phyloP scores from a whole-genome alignment of 2,797 vertebrate species.

The Pantherophis vulpinus region DNA sequence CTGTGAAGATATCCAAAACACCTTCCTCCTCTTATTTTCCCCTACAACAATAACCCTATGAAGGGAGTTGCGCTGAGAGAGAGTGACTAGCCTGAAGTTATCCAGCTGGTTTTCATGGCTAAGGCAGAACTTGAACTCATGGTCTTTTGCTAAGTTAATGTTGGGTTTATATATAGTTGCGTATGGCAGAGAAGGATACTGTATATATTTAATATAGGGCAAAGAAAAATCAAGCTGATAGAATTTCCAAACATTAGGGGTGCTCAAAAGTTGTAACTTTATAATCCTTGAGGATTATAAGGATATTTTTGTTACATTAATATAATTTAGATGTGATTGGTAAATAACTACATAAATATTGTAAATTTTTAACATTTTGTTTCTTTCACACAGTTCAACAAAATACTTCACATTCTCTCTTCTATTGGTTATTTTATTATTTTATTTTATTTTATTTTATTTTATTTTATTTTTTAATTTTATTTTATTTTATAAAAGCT shows the following conservation, averaged over 20 bases:
- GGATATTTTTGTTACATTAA: too few relatives aligned
- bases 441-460: background rate
- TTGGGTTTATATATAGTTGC: background rate
- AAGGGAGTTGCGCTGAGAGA: background rate
- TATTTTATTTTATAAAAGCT: background rate
- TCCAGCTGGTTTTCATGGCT: background rate
- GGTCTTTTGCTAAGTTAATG: background rate
- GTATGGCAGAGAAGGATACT: background rate
- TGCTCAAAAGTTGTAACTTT: too few relatives aligned
- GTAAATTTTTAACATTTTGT: too few relatives aligned
- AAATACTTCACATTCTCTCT: background rate
- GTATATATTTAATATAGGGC: background rate
- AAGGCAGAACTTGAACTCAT: background rate
- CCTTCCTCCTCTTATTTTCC: background rate
- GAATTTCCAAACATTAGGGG: background rate
- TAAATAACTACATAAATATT: too few relatives aligned
- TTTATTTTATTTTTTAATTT: background rate
- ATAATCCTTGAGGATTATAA: too few relatives aligned
- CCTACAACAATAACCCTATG: background rate
- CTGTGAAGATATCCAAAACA: background rate
- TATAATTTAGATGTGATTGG: too few relatives aligned
- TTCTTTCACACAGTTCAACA: background rate
- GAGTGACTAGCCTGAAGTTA: background rate
- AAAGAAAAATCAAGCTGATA: background rate
- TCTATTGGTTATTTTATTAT: background rate